Evolutionary conservation across 2,888 invertebrate genomes (phyloP).

Genomic region (Creontiades dilutus): DNA sequence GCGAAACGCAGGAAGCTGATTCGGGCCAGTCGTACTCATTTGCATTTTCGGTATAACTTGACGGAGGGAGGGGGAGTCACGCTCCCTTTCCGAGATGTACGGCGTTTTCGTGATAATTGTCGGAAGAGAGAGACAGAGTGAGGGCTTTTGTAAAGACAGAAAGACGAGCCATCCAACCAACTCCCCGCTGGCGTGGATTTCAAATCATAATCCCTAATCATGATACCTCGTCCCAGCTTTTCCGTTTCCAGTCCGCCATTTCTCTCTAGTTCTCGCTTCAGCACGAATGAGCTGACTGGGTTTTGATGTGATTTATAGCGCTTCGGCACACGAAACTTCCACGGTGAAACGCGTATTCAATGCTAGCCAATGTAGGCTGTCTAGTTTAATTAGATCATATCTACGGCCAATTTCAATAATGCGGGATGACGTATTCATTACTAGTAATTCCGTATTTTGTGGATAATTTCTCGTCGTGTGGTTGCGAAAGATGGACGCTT

Average conservation of each 20-base stretch:
- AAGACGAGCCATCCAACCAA: neutral
- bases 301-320: neutral
- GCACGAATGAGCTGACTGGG: neutral
- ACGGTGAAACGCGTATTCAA: neutral
- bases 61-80: neutral
- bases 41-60: constrained; percentile 18
- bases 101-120: constrained; percentile 20
- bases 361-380: neutral
- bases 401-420: neutral
- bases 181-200: constrained; percentile 7
- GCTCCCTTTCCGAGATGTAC: constrained; percentile 32
- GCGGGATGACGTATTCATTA: neutral
- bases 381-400: neutral
- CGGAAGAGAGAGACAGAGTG: neutral
- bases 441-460: neutral
- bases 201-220: constrained; percentile 12
- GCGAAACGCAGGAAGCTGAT: neutral
- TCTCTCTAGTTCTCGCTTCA: neutral
- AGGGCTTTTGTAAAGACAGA: constrained; percentile 8
- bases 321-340: neutral
- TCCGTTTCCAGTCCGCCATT: neutral
- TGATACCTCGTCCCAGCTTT: neutral
- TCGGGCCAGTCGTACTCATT: neutral
- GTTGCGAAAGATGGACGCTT: too few species aligned
- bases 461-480: neutral